Evolutionary conservation across 92 coral and sea anemone genomes (phyloP), one percentile per base, ranked within the genome.

Genomic region (Porites rus): DNA sequence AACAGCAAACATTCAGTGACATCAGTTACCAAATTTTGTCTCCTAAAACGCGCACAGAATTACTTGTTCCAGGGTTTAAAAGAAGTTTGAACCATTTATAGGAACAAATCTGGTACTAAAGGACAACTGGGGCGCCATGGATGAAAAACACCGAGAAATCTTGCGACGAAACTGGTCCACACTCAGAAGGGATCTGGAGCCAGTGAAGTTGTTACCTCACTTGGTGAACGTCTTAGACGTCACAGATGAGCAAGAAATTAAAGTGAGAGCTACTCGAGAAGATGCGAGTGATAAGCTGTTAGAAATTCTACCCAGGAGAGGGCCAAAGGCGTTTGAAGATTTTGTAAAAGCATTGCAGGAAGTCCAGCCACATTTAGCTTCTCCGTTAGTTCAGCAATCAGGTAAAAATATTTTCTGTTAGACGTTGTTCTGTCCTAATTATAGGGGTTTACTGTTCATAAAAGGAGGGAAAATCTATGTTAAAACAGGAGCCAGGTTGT

Each of bases 251-350:
- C 93, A 90, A 77, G 93, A 92, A 72, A 85, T 94, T 65, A 90
- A 82, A 60, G 76, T 84, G 60, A 88, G 90, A 28, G 83, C 74
- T 72, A 94, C 96, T 17, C 86, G 98, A 77, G 93, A 92, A 46
- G 90, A 90, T 22, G 93, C 89, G 25, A 88, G 58, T 46, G 98
- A 94, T 76, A 75, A 69, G 43, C 19, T 94, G 71, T 83, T 94
- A n/a, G 94, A 94, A 38, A 88, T 94, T 51, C 80, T 94, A n/a
- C 98, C 98, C 3, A 88, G 98, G 73, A 90, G 98, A 75, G 98
- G 98, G 1, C 96, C 96, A 9, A 52, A 84, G 7, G 98, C 98
- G 25, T 94, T 93, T 86, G 68, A 79, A 0, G 81, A 77, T 7
- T 93, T 94, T 67, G 80, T 94, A 61, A 90, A 88, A 22, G 98